Evolutionary conservation across 2,113 vertebrate species (phyloP).

Genomic region (Epinephelus lanceolatus): DNA sequence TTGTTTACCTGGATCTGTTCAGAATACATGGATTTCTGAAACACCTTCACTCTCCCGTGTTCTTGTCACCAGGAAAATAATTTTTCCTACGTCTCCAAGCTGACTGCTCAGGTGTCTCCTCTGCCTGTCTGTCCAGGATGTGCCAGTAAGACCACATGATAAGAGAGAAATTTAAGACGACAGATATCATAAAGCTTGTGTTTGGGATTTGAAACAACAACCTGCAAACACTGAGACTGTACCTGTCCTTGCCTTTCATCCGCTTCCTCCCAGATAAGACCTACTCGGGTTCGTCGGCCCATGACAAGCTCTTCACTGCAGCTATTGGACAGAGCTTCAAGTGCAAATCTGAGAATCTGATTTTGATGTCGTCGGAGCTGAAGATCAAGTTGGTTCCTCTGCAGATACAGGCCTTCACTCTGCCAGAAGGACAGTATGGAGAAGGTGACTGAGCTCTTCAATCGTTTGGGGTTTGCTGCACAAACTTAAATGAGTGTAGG

Average conservation of each 20-base stretch:
- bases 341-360: constrained; percentile 84
- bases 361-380: constrained; percentile 79
- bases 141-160: constrained; percentile 65
- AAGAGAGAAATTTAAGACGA: not conserved
- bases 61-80: constrained; percentile 80
- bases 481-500: not conserved
- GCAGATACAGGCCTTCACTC: constrained; percentile 90
- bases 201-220: constrained; percentile 12
- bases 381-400: constrained; percentile 83
- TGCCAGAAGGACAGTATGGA: constrained; percentile 82
- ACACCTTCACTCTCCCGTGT: not conserved
- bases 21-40: not conserved
- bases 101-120: constrained; percentile 76
- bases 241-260: not conserved
- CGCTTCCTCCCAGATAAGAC: constrained; percentile 48
- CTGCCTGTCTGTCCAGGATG: constrained; percentile 72
- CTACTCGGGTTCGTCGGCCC: constrained; percentile 68
- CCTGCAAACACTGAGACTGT: not conserved
- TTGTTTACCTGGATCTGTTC: not conserved
- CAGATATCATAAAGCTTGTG: not conserved
- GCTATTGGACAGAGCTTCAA: constrained; percentile 84
- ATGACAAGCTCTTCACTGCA: constrained; percentile 82
- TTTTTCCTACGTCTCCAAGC: constrained; percentile 79
- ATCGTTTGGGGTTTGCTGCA: not conserved
- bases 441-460: constrained; percentile 80